Conservation (phyloP, 1,140 invertebrate species). For the Ditylenchus dipsaci region DNA sequence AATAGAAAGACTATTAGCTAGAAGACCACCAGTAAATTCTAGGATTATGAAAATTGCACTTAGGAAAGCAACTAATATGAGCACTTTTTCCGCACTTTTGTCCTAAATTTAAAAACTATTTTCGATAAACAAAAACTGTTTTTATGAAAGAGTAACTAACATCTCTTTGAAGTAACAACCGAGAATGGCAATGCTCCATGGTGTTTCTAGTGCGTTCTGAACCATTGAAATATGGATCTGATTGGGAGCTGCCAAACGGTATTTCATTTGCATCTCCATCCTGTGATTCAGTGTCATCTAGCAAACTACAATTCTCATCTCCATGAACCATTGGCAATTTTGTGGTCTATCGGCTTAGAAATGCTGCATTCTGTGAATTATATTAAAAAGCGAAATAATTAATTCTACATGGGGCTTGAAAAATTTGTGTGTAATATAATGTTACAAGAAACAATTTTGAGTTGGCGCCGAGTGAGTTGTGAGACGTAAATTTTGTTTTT, state of each 20-base stretch:
- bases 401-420: too few species aligned
- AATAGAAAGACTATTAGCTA: conserved; percentile 80
- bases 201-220: neutral
- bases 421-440: too few species aligned
- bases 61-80: conserved; percentile 41
- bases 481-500: neutral
- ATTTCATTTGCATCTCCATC: neutral
- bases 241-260: neutral
- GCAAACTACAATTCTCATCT: neutral
- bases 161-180: neutral
- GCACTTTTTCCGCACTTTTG: conserved; percentile 36
- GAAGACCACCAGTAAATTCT: conserved; percentile 71
- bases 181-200: conserved; percentile 3
- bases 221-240: too few species aligned
- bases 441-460: too few species aligned
- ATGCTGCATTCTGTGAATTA: neutral
- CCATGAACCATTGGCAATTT: neutral
- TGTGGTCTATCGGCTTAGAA: neutral
- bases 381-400: too few species aligned
- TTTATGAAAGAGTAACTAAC: too few species aligned
- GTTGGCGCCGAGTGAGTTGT: neutral
- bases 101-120: too few species aligned
- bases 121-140: too few species aligned
- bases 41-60: conserved; percentile 51
- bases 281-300: neutral